Conservation (phyloP, 2,113 vertebrate genomes). For the Puffinus mauretanicus region DNA sequence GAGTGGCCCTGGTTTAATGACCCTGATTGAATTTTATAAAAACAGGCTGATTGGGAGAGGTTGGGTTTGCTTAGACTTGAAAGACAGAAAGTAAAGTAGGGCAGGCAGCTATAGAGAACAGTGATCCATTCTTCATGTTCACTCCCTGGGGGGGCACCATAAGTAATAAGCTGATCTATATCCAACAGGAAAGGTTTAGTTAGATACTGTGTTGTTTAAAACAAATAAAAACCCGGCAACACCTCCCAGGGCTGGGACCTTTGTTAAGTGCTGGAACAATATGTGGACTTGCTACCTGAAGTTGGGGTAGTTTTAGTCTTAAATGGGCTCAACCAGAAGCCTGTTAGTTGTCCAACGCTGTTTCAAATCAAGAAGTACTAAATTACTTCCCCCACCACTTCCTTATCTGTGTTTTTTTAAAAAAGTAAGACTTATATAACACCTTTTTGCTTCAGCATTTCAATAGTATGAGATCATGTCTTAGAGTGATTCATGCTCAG, state of each 20-base stretch:
- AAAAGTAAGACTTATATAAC: not conserved
- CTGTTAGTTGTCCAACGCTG: not conserved
- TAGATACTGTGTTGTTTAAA: not conserved
- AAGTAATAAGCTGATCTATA: not conserved
- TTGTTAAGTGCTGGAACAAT: not conserved
- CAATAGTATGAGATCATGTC: not conserved
- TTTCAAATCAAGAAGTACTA: not conserved
- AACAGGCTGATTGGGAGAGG: not conserved
- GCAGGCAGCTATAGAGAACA: not conserved
- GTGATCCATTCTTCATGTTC: not conserved
- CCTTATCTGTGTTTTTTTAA: not conserved
- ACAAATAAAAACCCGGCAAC: not conserved
- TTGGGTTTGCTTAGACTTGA: not conserved
- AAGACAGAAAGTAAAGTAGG: not conserved
- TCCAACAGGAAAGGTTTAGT: not conserved
- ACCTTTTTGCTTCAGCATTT: not conserved
- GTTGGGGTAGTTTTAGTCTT: not conserved
- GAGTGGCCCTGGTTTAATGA: not conserved
- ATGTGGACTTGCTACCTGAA: fast-evolving
- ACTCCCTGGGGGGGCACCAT: not conserved
- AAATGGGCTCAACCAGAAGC: not conserved
- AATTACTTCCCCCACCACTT: not conserved
- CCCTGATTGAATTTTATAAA: not conserved
- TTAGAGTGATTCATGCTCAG: not conserved
- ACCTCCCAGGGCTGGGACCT: not conserved